A percentile compares a stretch with the other conserved stretches of the same genome.
phyloP scores from a whole-genome alignment of 2,797 vertebrate species.

The Pseudocheirus occidentalis region DNA sequence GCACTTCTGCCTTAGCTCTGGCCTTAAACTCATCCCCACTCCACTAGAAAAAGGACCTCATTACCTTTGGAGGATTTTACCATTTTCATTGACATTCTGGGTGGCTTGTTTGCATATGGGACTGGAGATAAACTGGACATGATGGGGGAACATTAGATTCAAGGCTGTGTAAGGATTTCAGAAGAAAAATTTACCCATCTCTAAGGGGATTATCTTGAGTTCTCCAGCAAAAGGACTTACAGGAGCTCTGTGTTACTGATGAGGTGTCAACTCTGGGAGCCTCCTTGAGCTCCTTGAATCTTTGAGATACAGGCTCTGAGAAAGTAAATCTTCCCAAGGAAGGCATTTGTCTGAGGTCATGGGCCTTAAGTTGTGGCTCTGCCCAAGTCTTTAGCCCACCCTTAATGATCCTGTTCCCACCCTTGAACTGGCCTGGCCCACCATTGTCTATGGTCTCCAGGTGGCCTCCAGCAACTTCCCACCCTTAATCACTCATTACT shows the following conservation, averaged over 20 bases:
- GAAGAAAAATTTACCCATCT: neutral
- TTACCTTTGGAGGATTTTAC: neutral
- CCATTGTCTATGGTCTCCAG: too few species aligned
- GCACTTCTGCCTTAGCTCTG: neutral
- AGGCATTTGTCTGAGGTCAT: too few species aligned
- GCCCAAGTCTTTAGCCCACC: too few species aligned
- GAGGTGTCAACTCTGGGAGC: too few species aligned
- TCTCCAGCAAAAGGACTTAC: neutral
- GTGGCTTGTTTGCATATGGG: neutral
- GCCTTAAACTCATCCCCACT: neutral
- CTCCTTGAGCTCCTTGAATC: too few species aligned
- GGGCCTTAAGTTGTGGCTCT: too few species aligned
- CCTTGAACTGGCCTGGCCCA: too few species aligned
- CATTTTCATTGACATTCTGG: neutral
- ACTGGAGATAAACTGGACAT: neutral
- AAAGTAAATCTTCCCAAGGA: too few species aligned
- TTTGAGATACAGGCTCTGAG: too few species aligned
- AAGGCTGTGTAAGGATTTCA: neutral
- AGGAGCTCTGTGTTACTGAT: neutral
- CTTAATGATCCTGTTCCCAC: too few species aligned
- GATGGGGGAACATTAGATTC: neutral
- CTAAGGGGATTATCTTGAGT: neutral
- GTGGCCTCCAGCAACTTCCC: too few species aligned
- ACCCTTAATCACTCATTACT: too few species aligned
- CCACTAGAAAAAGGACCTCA: neutral